Evolutionary conservation across 2,113 vertebrate genomes (phyloP), one percentile per base, ranked within the genome.

Genomic region (Mystacornis crossleyi): DNA sequence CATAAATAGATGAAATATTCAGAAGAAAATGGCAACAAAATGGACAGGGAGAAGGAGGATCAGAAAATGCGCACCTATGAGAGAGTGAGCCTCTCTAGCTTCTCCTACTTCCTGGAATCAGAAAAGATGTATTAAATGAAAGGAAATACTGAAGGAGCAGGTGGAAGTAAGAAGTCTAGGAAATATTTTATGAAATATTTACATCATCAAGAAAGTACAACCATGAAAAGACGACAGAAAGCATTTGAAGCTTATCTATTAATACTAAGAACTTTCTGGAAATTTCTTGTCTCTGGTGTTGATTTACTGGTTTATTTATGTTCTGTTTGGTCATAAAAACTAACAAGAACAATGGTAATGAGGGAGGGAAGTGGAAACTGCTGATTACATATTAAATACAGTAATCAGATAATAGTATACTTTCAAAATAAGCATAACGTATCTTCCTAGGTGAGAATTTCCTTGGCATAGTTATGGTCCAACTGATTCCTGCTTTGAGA

Each of bases 181-280:
- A 83, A 50, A 42, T 8, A 42, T 33, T 47, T 77, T 40, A 36
- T 64, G 40, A 55, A 90, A 54, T 50, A 5, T n/a, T 62, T 38
- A 15, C 4, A 18, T 36, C 4, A 21, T 40, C 17, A 20, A 51
- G 36, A 61, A 81, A 1, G 5, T 21, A 25, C 25, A 31, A 29
- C 6, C 5, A 17, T 38, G 6, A 24, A 28, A 64, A 81, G 6
- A 51, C 31, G 9, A 34, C 7, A 65, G 15, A 48, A 69, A 58
- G 24, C 0, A 0, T n/a, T n/a, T 72, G 14, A 60, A 14, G 29
- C 9, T 55, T 65, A 1, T 25, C 55, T 34, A 5, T 69, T 9
- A 26, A 18, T 31, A 33, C 4, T 28, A 45, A 51, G 21, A 2
- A 43, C 7, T 72, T 87, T 73, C 23, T 8, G 1, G 24, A 69